Evolutionary conservation across 1,140 invertebrate genomes (phyloP).

Genomic region (Ostrea denselamellosa): DNA sequence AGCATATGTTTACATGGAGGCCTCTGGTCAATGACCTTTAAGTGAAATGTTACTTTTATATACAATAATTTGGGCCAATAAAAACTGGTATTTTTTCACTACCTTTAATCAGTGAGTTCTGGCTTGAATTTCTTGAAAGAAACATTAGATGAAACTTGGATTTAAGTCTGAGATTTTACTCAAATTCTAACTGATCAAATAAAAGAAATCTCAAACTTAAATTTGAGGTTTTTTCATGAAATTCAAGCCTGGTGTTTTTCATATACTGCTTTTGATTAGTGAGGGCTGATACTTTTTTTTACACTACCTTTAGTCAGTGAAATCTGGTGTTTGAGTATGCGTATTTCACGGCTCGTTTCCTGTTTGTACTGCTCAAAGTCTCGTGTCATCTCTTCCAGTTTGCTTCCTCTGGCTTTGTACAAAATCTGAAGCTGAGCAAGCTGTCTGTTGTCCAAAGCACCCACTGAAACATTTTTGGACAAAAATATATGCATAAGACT

Average conservation of each 20-base stretch:
- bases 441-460: conserved; percentile 56
- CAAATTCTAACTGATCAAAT: no score
- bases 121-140: no score
- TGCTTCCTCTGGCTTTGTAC: conserved; percentile 73
- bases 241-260: no score
- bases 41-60: no score
- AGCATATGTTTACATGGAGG: no score
- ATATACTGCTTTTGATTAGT: no score
- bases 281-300: no score
- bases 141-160: no score
- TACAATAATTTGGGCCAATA: not conserved
- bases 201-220: no score
- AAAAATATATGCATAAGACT: not conserved
- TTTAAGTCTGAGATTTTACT: no score
- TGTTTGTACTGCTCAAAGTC: conserved; percentile 68
- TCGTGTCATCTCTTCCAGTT: conserved; percentile 72
- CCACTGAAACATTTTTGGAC: not conserved
- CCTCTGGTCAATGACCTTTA: not conserved
- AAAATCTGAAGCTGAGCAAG: conserved; percentile 73
- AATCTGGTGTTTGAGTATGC: conserved; percentile 74
- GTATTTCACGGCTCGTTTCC: conserved; percentile 67
- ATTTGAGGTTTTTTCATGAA: no score
- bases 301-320: conserved; percentile 70
- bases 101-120: no score
- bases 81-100: not conserved